Evolutionary conservation across 37 sponge, comb jelly and placozoan species (phyloP), one percentile per base, ranked within the genome.

Genomic region (Bolinopsis microptera): DNA sequence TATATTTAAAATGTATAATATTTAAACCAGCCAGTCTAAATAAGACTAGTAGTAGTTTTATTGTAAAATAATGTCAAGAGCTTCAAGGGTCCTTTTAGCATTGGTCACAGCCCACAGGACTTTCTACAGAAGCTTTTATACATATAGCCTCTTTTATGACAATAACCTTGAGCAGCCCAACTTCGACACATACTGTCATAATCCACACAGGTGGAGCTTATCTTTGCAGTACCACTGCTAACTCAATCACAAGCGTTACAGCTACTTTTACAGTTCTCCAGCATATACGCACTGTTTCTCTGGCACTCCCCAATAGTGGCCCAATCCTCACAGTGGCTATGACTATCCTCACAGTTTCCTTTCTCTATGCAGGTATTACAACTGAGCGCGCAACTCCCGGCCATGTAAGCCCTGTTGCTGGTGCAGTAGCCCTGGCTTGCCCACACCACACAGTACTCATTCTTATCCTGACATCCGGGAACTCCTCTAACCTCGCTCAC

Each of bases 401-500:
- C 67, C 90, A 86, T 86, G 61, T 39, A 86, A 2, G 2, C 67
- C 0, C n/a, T 0, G 35, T 86, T 41, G 67, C 38, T 40, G 0
- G 25, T 23, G 67, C 90, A 86, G 67, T 86, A 86, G 27, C 90
- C 90, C 67, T 39, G 67, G 31, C 18, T 33, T 1, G 48, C 48
- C 90, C 90, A 86, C 27, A 3, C 22, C 38, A 26, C 1, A 38
- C 90, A 86, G n/a, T 38, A 86, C 26, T 23, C 16, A 23, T 86
- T 86, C 1, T 86, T 35, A 23, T 86, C 90, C 67, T 86, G 41
- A n/a, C 90, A 86, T 27, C 61, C 41, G 40, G 61, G n/a, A 2
- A 26, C 0, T 3, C 35, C 61, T 25, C 30, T 33, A 30, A 21
- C 16, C 0, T 22, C 23, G 28, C 38, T 36, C 30, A 24, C n/a